These are phyloP conservation scores for Trogon melanurus DNA, from an alignment of 2,113 vertebrate genomes.

Conservation along the genomic window DNA sequence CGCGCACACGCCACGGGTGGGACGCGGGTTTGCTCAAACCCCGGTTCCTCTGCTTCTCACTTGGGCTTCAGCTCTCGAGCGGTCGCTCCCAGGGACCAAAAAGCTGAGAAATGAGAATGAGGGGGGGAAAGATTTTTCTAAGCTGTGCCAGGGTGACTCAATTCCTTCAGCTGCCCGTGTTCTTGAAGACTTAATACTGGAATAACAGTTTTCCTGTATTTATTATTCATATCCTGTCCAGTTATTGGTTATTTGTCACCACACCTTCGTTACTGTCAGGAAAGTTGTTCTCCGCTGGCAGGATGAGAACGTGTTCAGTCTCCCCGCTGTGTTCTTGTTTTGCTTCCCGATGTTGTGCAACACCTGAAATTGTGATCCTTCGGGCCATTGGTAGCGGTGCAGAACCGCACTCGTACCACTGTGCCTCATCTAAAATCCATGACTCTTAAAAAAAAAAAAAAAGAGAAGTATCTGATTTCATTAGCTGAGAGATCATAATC, in stretches of 20 bases:
- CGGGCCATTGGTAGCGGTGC: rapidly evolving
- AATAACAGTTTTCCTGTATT: constrained; percentile 11
- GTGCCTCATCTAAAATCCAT: not conserved
- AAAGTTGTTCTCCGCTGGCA: not conserved
- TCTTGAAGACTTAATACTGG: constrained; percentile 30
- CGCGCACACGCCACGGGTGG: not conserved
- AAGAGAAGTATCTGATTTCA: not conserved
- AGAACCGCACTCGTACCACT: not conserved
- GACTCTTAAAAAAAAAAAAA: not conserved
- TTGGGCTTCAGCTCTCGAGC: not conserved
- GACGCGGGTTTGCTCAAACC: constrained; percentile 3
- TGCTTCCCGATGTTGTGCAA: not conserved
- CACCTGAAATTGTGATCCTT: not conserved
- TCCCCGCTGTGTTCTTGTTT: not conserved
- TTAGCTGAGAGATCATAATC: constrained; percentile 41
- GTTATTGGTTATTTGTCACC: constrained; percentile 43
- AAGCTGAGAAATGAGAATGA: not conserved
- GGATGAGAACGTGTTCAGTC: not conserved
- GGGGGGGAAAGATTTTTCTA: not conserved
- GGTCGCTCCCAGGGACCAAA: not conserved
- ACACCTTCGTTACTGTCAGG: constrained; percentile 10
- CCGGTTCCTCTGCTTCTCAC: constrained; percentile 10
- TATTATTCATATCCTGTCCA: constrained; percentile 32
- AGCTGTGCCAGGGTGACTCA: not conserved
- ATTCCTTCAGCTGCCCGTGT: not conserved